Evolutionary conservation across 1,140 invertebrate species (phyloP), one percentile per base, ranked within the genome.

Genomic region (Hestina assimilis): DNA sequence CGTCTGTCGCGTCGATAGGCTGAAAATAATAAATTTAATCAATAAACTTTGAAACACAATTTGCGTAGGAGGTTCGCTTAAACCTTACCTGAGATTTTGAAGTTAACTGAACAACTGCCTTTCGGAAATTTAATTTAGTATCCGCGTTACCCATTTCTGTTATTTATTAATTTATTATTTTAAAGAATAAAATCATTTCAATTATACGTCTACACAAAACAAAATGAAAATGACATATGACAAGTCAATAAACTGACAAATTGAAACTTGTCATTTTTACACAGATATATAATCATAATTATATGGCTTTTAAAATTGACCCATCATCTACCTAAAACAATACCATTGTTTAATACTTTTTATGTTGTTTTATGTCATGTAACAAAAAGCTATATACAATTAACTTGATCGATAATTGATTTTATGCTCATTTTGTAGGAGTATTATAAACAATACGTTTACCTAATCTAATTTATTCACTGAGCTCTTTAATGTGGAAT

Each of bases 61-160:
- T 48, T 35, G 58, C 17, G 57, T 64, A 63, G 35, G 59, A 29
- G 28, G 43, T 9, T 28, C 17, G 35, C 48, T 21, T 33, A 28
- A 42, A 19, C 24, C 48, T 45, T 55, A 98, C 96, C 92, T 98
- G 95, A 56, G 95, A 96, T 90, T 98, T 99, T 1, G 97, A 96
- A 46, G 97, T 99, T 21, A 99, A 89, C 79, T 99, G 97, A 45
- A 99, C 95, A 45, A 99, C 97, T 69, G 98, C 97, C 90, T 98
- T 98, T 58, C 97, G 92, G 91, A 99, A 99, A 90, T 98, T 98
- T 47, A 99, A 90, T 90, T 99, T 99, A 31, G 97, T 98, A 86
- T 99, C 98, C 28, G 96, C 93, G 91, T 99, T 99, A 71, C 98
- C 98, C 98, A 99, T 99, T 79, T 79, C 89, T 81, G 58, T 52